Conservation (phyloP, 1,140 invertebrate species). For the Trachelipus rathkii region DNA sequence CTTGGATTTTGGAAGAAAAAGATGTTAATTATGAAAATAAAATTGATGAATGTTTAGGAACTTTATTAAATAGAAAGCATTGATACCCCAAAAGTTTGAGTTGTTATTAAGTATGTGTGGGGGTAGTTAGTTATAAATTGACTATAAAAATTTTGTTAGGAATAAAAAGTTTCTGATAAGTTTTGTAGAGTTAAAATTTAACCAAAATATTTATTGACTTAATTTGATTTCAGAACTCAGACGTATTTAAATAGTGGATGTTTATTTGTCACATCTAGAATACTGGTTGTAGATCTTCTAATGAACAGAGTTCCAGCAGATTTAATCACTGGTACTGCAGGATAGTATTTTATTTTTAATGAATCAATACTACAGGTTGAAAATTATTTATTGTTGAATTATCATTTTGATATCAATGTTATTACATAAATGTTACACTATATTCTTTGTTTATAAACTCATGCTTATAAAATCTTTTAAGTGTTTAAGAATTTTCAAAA, state of each 20-base stretch:
- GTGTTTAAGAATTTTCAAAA: no score
- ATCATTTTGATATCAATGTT: background rate
- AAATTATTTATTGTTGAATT: background rate
- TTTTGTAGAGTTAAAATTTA: background rate
- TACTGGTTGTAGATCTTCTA: constrained; percentile 93
- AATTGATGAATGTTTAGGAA: no score
- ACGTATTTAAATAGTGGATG: constrained; percentile 88
- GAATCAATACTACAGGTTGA: background rate
- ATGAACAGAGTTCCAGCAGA: constrained; percentile 86
- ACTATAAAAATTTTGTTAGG: background rate
- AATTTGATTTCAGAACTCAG: constrained; percentile 29
- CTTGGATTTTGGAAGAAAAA: no score
- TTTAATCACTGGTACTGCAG: constrained; percentile 55
- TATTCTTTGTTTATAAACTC: background rate
- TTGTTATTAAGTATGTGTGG: constrained; percentile 17
- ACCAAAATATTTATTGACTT: constrained; percentile 51
- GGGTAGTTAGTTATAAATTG: constrained; percentile 9
- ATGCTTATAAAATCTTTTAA: no score
- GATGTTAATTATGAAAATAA: no score
- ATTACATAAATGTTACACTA: background rate
- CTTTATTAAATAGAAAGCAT: no score
- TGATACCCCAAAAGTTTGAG: constrained; percentile 19
- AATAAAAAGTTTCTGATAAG: background rate
- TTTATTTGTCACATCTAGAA: constrained; percentile 81
- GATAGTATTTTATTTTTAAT: constrained; percentile 7